These are phyloP conservation scores for Micromys minutus DNA, from an alignment of 2,113 vertebrate genomes.

Conservation along the genomic window DNA sequence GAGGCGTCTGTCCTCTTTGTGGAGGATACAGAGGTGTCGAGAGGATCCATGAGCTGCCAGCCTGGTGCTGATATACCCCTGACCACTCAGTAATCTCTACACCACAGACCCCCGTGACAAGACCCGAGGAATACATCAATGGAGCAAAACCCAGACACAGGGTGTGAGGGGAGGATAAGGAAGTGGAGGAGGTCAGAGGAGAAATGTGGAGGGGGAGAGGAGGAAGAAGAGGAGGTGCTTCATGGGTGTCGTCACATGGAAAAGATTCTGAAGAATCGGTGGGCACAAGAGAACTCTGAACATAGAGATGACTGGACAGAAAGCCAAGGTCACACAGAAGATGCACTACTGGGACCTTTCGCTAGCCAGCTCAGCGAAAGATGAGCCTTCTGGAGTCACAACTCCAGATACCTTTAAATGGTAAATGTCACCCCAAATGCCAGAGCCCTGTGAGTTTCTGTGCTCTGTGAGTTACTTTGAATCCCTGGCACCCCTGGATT, in stretches of 20 bases:
- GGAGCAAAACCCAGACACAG: no score
- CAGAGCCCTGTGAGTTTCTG: background rate
- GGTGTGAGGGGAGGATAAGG: background rate
- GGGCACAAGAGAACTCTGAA: fast-evolving
- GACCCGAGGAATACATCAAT: background rate
- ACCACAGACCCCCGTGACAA: fast-evolving
- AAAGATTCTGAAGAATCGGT: fast-evolving
- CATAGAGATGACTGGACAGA: fast-evolving
- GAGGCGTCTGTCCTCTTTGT: background rate
- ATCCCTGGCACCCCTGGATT: fast-evolving
- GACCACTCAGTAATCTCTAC: fast-evolving
- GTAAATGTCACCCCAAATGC: fast-evolving
- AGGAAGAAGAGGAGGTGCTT: no score
- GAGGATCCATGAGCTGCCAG: background rate
- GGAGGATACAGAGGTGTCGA: fast-evolving
- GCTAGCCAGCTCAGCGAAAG: background rate
- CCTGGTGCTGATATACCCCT: background rate
- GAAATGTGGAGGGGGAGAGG: fast-evolving
- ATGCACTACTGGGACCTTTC: fast-evolving
- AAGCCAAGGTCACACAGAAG: fast-evolving
- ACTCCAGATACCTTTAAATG: background rate
- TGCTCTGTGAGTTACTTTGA: background rate
- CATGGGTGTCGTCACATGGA: fast-evolving
- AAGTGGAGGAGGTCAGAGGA: no score
- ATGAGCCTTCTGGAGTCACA: fast-evolving